Base-by-base conservation (phyloP, 2,888 invertebrate species). In the Tortrix viridana region DNA sequence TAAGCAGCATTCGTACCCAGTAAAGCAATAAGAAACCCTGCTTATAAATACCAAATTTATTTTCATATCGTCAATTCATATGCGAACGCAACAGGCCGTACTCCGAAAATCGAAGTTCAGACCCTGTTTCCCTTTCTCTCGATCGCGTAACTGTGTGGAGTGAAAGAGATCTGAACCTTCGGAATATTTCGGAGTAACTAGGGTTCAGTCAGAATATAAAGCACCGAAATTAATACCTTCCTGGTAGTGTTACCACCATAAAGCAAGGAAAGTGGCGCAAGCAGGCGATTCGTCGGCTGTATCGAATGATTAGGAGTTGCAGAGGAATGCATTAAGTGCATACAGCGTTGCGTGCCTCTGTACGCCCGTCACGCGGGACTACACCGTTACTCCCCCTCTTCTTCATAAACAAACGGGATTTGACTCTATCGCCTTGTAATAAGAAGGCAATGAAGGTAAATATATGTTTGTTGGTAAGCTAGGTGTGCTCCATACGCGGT, bases 311-410 rank as follows among this genome's bases (percentile, higher is more conserved):
- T 71, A 67, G 59, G 55, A 64, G 26, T 52, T 64, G 60, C 60
- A 69, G 73, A 80, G 80, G 84, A 86, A 88, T 88, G 85, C 84
- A 81, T 60, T 73, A 67, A 66, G 77, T 75, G 80, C 83, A 83
- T 81, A 81, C 80, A 73, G 76, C 66, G 76, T 68, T 62, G 23
- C 61, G 53, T 41, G 53, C 22, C 53, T 53, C 14, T 37, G 41
- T 41, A 53, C 76, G 78, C 78, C 76, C 84, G 79, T 82, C 85
- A 83, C 78, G 80, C 76, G 71, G 70, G 75, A 72, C 71, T 73
- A 72, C 70, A 85, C 87, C 83, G 88, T 86, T 87, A 88, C 67
- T 62, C 69, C 56, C 69, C 53, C 50, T 49, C 50, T 49, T 59
- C 66, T 65, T 62, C 60, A 69, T 61, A 72, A 60, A 26, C 71